phyloP scores from a whole-genome alignment of 2,888 invertebrate genomes.

The Cantharis flavilabris region DNA sequence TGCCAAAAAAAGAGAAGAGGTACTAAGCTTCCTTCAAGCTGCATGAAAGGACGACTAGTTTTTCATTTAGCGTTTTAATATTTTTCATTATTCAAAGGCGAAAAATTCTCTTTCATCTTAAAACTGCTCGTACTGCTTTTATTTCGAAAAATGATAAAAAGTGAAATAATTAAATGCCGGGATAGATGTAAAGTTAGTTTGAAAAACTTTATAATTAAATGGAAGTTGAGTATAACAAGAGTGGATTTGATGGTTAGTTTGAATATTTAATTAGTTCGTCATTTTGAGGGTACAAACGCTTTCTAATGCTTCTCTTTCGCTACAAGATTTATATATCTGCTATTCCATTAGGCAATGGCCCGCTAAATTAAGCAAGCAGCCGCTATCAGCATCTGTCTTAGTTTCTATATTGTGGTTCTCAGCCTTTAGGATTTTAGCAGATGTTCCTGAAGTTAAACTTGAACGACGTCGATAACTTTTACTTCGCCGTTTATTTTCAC shows the following conservation, averaged over 20 bases:
- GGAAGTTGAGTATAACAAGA: background rate
- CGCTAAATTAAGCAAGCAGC: conserved; percentile 9
- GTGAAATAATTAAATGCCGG: background rate
- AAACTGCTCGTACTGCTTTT: background rate
- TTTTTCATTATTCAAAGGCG: background rate
- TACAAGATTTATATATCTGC: conserved; percentile 18
- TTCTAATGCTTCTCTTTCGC: background rate
- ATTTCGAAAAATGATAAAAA: background rate
- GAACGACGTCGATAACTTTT: conserved; percentile 23
- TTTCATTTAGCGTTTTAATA: background rate
- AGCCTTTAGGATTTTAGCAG: conserved; percentile 19
- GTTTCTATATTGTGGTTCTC: conserved; percentile 23
- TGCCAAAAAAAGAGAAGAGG: background rate
- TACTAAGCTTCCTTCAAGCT: background rate
- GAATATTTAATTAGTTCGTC: conserved; percentile 9
- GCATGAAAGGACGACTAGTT: background rate
- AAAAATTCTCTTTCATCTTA: background rate
- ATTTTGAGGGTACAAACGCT: background rate
- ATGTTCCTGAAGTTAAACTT: conserved; percentile 23
- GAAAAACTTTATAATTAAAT: background rate
- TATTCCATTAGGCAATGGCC: conserved; percentile 8
- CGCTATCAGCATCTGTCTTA: conserved; percentile 29
- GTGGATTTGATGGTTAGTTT: background rate
- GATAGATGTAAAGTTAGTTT: background rate
- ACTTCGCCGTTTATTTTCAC: conserved; percentile 15